Evolutionary conservation across 1,140 invertebrate genomes (phyloP).

Genomic region (Pentalonia nigronervosa): DNA sequence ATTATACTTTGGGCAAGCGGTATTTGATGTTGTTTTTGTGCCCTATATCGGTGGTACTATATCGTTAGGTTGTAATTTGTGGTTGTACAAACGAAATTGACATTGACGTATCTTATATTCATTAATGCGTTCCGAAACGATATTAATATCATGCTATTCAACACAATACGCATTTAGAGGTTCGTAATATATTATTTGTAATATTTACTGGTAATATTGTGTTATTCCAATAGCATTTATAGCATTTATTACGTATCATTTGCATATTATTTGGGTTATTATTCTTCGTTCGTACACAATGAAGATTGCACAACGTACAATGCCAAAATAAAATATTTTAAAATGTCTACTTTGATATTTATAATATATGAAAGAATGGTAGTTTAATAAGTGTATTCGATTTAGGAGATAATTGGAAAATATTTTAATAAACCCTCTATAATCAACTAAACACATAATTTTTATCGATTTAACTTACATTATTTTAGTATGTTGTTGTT

Average conservation of each 20-base stretch:
- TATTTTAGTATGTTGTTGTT: not conserved
- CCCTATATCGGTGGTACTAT: not conserved
- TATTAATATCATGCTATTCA: not conserved
- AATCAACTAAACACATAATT: not conserved
- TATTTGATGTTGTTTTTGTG: not conserved
- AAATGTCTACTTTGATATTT: not conserved
- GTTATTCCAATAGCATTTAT: not conserved
- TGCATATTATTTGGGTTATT: too few relatives aligned
- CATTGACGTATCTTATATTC: not conserved
- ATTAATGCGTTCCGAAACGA: not conserved
- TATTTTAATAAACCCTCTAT: not conserved
- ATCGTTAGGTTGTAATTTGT: not conserved
- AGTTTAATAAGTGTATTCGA: not conserved
- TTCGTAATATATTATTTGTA: not conserved
- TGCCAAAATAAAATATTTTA: not conserved
- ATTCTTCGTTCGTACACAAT: too few relatives aligned
- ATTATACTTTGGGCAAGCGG: not conserved
- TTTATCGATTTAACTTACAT: not conserved
- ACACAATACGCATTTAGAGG: not conserved
- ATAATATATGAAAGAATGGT: not conserved
- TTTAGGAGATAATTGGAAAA: not conserved
- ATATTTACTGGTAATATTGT: not conserved
- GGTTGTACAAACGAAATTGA: not conserved
- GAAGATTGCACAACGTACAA: not conserved
- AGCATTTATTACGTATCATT: not conserved